phyloP scores from a whole-genome alignment of 2,797 vertebrate genomes.

The Acrossocheilus wenchowensis region DNA sequence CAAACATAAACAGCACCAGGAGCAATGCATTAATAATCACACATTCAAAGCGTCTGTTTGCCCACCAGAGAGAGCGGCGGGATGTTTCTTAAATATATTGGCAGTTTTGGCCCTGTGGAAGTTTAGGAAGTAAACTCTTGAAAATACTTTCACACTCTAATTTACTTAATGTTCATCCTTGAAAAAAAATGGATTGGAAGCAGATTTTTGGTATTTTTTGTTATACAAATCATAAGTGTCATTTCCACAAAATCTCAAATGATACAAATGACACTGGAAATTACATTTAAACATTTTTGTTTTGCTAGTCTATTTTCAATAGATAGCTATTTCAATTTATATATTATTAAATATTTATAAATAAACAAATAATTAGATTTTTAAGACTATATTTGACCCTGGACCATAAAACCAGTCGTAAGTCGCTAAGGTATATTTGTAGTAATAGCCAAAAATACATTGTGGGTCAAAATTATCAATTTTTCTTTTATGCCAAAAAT shows the following conservation, averaged over 20 bases:
- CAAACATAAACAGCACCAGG: slow-evolving; percentile 29
- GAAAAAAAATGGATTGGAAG: neutral
- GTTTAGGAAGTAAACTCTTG: slow-evolving; percentile 2
- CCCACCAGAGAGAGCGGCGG: neutral
- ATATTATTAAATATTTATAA: neutral
- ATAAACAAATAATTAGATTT: neutral
- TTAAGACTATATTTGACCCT: neutral
- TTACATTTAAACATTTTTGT: neutral
- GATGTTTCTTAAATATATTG: neutral
- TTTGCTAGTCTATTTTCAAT: neutral
- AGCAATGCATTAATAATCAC: slow-evolving; percentile 20
- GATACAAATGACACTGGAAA: neutral
- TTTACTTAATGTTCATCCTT: neutral
- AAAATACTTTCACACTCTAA: neutral
- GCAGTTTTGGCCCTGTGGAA: neutral
- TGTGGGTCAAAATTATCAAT: no score
- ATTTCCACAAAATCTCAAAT: neutral
- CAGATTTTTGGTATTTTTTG: neutral
- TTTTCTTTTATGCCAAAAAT: no score
- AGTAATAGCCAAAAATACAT: no score
- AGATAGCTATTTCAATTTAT: neutral
- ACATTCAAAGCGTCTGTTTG: neutral
- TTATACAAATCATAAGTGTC: neutral
- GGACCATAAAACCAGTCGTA: no score
- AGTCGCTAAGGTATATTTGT: no score